Percentiles rank a stretch among this genome's conserved stretches.
phyloP scores from a whole-genome alignment of 2,888 invertebrate species.

The Drosophila subsilvestris region DNA sequence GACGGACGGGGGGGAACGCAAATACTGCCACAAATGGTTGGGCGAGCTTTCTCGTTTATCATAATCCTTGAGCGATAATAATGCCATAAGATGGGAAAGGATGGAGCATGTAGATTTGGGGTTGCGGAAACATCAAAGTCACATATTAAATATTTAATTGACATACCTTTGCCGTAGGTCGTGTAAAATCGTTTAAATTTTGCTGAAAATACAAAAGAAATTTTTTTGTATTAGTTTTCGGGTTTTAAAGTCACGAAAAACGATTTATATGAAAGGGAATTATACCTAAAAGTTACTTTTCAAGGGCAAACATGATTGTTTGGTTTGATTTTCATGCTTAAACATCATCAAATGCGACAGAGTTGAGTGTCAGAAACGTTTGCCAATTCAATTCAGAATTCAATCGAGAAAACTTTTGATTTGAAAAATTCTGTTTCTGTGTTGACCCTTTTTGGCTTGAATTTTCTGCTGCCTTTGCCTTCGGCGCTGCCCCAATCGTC shows the following conservation, averaged over 20 bases:
- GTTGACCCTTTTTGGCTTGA: slow-evolving; percentile 20
- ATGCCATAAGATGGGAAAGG: neutral
- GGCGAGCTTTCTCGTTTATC: slow-evolving; percentile 2
- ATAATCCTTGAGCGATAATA: slow-evolving; percentile 18
- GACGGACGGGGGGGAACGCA: slow-evolving; percentile 1
- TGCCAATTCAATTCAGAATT: slow-evolving; percentile 23
- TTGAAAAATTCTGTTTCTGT: slow-evolving; percentile 5
- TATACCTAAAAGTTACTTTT: neutral
- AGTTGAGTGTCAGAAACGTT: slow-evolving; percentile 8
- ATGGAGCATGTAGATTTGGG: neutral
- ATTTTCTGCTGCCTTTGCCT: neutral
- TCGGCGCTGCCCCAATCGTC: neutral
- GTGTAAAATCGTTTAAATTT: neutral
- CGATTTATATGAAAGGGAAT: too few species aligned
- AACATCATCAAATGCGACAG: neutral
- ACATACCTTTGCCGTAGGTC: neutral
- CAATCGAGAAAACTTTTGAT: slow-evolving; percentile 10
- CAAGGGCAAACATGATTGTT: neutral
- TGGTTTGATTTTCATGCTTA: neutral
- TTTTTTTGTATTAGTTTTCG: too few species aligned
- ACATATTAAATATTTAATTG: slow-evolving; percentile 12
- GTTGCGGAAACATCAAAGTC: neutral
- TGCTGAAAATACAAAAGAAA: neutral
- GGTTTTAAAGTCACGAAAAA: neutral
- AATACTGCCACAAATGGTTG: slow-evolving; percentile 12